Evolutionary conservation across 2,888 invertebrate species (phyloP), one percentile per base, ranked within the genome.

Genomic region (Orthonychiurus folsomi): DNA sequence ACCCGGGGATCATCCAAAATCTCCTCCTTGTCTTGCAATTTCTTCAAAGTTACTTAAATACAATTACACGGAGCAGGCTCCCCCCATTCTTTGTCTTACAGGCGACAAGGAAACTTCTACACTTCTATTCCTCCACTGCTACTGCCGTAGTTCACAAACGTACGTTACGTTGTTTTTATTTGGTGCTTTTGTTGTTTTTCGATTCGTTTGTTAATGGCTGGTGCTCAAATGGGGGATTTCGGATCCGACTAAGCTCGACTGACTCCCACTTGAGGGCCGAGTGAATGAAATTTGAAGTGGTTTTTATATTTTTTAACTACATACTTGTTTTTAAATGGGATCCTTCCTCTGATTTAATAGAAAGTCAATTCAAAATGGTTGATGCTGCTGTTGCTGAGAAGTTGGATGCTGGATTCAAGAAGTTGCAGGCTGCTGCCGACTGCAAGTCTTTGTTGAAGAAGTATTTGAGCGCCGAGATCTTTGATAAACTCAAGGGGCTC

Each of bases 361-460:
- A 2, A 3, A 2, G 15, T 27, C 80, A 77, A 69, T 5, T 15
- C 37, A 37, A 37, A 37, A 92, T 92, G 92, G 91, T 91, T 82
- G 93, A 93, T 82, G 88, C 89, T 77, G 90, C 87, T 79, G 87
- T 88, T 77, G 80, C 90, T 78, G 88, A 92, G 79, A 93, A 93
- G 82, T 82, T 93, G 81, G 93, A 93, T 81, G 85, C 88, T 79
- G 92, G 90, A 76, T 93, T 83, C 82, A 84, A 86, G 83, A 93
- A 91, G 81, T 83, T 93, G 76, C 84, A 85, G 75, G 86, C 83
- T 74, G 89, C 91, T 68, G 88, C 91, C 69, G 89, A 93, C 80
- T 94, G 93, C 79, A 92, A 94, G 81, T 95, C 94, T 66, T 84
- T 97, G 80, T 82, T 96, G 82, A 96, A 95, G 85, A 95, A 95